Evolutionary conservation across 2,113 vertebrate species (phyloP).

Genomic region (Illadopsis cleaveri): DNA sequence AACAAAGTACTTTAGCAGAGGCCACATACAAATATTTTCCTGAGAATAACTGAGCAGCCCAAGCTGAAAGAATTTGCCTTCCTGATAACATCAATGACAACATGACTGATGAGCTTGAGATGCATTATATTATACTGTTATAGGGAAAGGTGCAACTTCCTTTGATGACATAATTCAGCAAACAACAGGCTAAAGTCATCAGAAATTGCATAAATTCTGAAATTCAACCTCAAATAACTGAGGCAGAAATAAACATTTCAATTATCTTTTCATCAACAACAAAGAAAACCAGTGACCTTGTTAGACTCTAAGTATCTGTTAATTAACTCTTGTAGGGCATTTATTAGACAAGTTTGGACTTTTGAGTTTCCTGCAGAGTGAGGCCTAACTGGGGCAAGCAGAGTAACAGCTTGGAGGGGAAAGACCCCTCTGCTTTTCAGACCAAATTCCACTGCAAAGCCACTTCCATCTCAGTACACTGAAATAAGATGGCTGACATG

Average conservation of each 20-base stretch:
- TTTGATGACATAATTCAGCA: not conserved
- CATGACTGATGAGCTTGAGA: not conserved
- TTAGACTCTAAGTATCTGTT: not conserved
- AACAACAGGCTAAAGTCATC: not conserved
- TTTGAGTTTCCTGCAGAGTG: not conserved
- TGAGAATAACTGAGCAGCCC: not conserved
- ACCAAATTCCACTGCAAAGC: not conserved
- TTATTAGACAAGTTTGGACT: not conserved
- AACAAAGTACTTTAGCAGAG: rapidly evolving
- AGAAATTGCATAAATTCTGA: not conserved
- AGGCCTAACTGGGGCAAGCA: not conserved
- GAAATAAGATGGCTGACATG: not conserved
- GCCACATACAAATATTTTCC: not conserved
- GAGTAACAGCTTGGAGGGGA: not conserved
- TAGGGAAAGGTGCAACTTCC: not conserved
- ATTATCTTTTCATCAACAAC: not conserved
- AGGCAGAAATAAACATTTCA: not conserved
- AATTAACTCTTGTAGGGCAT: not conserved
- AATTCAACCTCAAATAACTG: not conserved
- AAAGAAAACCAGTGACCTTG: no score
- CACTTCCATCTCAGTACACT: not conserved
- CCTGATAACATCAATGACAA: not conserved
- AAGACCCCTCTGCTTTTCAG: not conserved
- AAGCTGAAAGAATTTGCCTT: not conserved
- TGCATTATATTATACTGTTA: not conserved